phyloP scores from a whole-genome alignment of 64 coral and sea anemone species.

The Astreopora myriophthalma region DNA sequence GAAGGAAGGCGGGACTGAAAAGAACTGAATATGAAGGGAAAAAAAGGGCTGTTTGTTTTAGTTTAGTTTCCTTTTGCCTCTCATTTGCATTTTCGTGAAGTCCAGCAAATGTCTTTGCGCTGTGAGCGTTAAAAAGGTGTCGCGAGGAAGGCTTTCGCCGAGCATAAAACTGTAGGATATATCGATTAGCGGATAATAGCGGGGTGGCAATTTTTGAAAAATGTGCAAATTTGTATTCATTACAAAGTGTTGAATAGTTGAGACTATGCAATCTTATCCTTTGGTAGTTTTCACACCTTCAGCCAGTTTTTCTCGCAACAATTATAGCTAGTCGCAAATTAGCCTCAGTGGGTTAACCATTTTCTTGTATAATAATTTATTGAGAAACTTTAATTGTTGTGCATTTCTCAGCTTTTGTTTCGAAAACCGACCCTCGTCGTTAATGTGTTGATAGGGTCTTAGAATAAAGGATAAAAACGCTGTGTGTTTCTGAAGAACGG shows the following conservation, averaged over 20 bases:
- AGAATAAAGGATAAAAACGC: neutral
- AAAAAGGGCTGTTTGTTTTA: no score
- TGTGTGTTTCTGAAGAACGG: neutral
- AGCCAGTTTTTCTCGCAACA: neutral
- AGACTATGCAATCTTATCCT: neutral
- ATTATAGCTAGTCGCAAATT: neutral
- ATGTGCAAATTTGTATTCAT: conserved; percentile 19
- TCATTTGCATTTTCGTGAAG: neutral
- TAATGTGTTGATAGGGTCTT: conserved; percentile 19
- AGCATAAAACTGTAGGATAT: neutral
- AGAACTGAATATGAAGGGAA: neutral
- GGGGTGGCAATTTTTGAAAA: neutral
- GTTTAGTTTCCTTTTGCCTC: no score
- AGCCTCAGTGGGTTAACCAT: neutral
- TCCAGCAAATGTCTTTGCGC: neutral
- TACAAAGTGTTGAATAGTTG: conserved; percentile 7
- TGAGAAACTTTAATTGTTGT: neutral
- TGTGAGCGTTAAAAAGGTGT: neutral
- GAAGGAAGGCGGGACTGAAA: neutral
- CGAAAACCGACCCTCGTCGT: conserved; percentile 8
- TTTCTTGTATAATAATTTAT: no score
- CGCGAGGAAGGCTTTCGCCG: neutral
- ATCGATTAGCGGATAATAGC: conserved; percentile 1
- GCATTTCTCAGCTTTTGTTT: neutral
- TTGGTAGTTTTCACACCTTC: neutral